A percentile compares a stretch with the other conserved stretches of the same genome.
Evolutionary conservation across 2,797 vertebrate genomes (phyloP).

Genomic region (Hozukius guyotensis): DNA sequence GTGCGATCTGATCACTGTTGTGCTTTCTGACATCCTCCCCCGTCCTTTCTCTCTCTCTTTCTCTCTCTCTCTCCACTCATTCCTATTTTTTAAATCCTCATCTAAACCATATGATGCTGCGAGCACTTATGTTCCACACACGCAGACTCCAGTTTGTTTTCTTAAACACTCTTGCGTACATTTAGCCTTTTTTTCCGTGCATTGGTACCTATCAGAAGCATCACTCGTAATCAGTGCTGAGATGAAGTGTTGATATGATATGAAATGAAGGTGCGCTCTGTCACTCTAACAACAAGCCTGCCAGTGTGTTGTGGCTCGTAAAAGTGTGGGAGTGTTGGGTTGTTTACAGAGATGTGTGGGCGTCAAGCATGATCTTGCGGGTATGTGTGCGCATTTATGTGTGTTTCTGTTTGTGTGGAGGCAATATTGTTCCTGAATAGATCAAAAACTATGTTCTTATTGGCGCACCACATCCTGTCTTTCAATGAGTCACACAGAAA

Average conservation of each 20-base stretch:
- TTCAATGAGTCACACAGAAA: slow-evolving; percentile 66
- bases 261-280: slow-evolving; percentile 57
- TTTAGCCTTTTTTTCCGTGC: neutral
- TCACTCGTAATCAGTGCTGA: slow-evolving; percentile 51
- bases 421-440: slow-evolving; percentile 65
- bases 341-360: slow-evolving; percentile 75
- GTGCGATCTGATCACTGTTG: slow-evolving; percentile 78
- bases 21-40: slow-evolving; percentile 67
- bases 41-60: slow-evolving; percentile 10
- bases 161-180: neutral
- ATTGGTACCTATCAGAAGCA: slow-evolving; percentile 32
- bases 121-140: neutral
- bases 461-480: slow-evolving; percentile 73
- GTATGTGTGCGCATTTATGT: slow-evolving; percentile 56
- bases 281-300: slow-evolving; percentile 61
- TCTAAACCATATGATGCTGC: slow-evolving; percentile 15
- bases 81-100: slow-evolving; percentile 37
- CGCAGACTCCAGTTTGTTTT: slow-evolving; percentile 15
- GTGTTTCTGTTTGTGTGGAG: slow-evolving; percentile 67
- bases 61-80: slow-evolving; percentile 15
- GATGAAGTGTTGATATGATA: slow-evolving; percentile 58
- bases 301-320: slow-evolving; percentile 56
- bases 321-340: slow-evolving; percentile 66
- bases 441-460: slow-evolving; percentile 58
- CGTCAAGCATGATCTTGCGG: slow-evolving; percentile 66